A percentile compares a stretch with the other conserved stretches of the same genome.
These are phyloP conservation scores for Malurus leucopterus DNA, from an alignment of 2,797 vertebrate genomes.

Conservation along the genomic window DNA sequence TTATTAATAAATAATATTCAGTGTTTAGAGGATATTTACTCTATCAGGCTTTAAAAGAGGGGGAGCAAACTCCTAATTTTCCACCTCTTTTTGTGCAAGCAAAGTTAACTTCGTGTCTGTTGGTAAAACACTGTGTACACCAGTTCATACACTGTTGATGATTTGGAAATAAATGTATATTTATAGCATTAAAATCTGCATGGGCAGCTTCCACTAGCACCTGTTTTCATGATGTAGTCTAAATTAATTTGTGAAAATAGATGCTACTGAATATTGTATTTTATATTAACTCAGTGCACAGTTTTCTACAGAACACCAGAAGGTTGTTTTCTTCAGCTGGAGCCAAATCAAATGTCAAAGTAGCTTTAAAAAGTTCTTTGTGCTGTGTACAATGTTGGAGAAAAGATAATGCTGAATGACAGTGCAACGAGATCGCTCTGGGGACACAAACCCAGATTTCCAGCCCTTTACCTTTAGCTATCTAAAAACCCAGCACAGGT, in stretches of 20 bases:
- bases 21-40: background rate
- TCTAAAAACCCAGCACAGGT: constrained; percentile 42
- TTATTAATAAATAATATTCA: background rate
- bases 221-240: background rate
- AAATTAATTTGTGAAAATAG: background rate
- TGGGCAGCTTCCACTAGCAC: background rate
- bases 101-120: background rate
- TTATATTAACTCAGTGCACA: background rate
- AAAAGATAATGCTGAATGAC: constrained; percentile 40
- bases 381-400: background rate
- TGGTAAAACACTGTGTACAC: background rate
- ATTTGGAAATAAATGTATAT: background rate
- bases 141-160: background rate
- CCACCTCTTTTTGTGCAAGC: background rate
- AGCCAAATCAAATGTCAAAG: background rate
- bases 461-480: constrained; percentile 14
- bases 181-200: background rate
- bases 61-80: background rate
- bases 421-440: constrained; percentile 25
- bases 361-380: background rate
- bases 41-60: background rate
- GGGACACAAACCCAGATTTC: background rate
- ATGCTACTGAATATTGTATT: background rate
- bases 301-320: background rate
- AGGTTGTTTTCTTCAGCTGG: background rate